Percentiles rank a stretch among this genome's conserved stretches.
Evolutionary conservation across 2,113 vertebrate species (phyloP).

Genomic region (Gracilinanus agilis): DNA sequence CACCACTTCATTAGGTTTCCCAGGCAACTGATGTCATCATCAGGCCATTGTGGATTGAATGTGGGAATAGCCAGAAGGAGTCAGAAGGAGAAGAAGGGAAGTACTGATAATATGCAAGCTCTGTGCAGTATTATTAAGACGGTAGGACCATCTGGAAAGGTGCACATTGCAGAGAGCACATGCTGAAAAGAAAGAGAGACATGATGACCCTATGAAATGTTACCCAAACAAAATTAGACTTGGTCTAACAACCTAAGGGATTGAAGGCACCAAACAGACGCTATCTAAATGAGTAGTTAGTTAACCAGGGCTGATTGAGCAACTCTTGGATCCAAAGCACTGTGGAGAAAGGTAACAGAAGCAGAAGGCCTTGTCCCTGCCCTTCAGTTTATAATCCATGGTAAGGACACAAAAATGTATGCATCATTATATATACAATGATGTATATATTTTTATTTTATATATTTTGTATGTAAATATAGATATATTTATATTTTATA

Average conservation of each 20-base stretch:
- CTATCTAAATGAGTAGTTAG: slow-evolving; percentile 3
- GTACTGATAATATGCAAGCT: neutral
- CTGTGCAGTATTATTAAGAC: slow-evolving; percentile 9
- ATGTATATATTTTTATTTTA: no score
- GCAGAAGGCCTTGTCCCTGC: neutral
- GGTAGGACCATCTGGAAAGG: slow-evolving; percentile 26
- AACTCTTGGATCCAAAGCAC: neutral
- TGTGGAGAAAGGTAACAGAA: no score
- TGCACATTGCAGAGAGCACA: neutral
- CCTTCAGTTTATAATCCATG: neutral
- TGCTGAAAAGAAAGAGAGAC: slow-evolving; percentile 50
- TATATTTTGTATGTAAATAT: no score
- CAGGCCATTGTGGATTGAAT: neutral
- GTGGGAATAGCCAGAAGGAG: neutral
- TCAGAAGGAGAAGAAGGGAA: slow-evolving; percentile 30
- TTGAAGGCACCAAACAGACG: neutral
- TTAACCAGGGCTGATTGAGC: slow-evolving; percentile 1
- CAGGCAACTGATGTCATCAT: neutral
- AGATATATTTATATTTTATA: no score
- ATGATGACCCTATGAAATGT: slow-evolving; percentile 31
- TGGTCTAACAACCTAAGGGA: slow-evolving; percentile 47
- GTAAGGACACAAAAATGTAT: neutral
- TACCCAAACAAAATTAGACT: slow-evolving; percentile 44
- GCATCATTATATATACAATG: no score
- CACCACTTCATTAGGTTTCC: neutral